Base-by-base conservation (phyloP, 1,140 invertebrate genomes). In the Conus betulinus region DNA sequence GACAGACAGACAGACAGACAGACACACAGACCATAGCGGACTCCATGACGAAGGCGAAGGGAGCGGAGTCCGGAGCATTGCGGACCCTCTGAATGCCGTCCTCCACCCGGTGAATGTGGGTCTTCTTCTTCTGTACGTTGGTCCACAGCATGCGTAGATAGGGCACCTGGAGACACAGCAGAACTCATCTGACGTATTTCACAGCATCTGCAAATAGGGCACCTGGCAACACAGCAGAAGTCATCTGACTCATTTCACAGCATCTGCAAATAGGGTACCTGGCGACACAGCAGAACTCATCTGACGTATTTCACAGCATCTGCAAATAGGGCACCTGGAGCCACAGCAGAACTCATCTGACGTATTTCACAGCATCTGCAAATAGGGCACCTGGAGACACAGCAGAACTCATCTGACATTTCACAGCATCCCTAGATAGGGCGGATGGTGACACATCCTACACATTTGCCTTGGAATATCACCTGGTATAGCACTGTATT, bases 11-110 rank as follows among this genome's bases (percentile, higher is more conserved):
- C 25, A 78, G 25, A 78, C 25, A 78, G 25, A 78, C 76, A 78
- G 25, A 78, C 76, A 78, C 0, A 78, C 76, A 27, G 23, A 87
- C 85, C 0, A 98, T 99, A 13, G 91, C 83, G 0, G 98, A 99
- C 95, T 99, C 99, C 97, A 99, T 99, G 55, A 99, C 96, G 94
- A 99, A 99, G 0, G 98, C 99, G 94, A 99, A 99, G 93, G 98
- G 97, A 0, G 98, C 98, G 84, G 97, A 83, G 5, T 85, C 87
- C 57, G 87, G 25, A 20, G 87, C 91, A 0, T 87, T 82, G 20
- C 90, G 87, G 15, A 94, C 92, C 82, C 88, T 88, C 27, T 90
- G n/a, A 5, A 94, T 91, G 2, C 91, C 93, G 5, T 92, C 91
- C 53, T 88, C 52, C 55, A 93, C 82, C 23, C 67, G 88, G 5